phyloP scores from a whole-genome alignment of 2,888 invertebrate species.

The Orthosia gracilis region DNA sequence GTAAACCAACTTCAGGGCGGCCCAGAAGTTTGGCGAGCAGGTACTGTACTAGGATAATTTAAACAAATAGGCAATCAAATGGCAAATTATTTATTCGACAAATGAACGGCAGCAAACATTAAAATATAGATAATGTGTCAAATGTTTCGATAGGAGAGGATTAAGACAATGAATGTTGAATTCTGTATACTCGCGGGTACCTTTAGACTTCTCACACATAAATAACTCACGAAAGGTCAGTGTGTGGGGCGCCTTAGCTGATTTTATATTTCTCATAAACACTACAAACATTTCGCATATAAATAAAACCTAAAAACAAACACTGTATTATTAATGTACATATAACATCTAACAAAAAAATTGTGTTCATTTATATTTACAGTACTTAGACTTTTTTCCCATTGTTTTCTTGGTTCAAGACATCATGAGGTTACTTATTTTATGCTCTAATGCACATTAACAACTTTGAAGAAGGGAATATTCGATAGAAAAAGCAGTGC shows the following conservation, averaged over 20 bases:
- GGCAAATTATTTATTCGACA: slow-evolving; percentile 3
- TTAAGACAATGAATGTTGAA: too few relatives aligned
- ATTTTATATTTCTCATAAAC: slow-evolving; percentile 5
- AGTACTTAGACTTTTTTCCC: neutral
- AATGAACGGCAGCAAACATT: neutral
- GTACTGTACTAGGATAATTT: neutral
- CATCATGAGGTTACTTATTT: neutral
- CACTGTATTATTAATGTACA: slow-evolving; percentile 2
- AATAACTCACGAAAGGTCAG: too few relatives aligned
- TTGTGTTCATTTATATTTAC: neutral
- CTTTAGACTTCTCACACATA: neutral
- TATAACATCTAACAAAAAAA: slow-evolving; percentile 17
- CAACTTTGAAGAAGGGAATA: neutral
- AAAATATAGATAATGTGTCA: neutral
- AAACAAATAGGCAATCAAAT: neutral
- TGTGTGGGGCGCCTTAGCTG: neutral
- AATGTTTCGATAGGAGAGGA: neutral
- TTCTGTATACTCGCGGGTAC: too few relatives aligned
- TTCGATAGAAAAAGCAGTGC: too few relatives aligned
- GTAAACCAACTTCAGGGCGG: too few relatives aligned
- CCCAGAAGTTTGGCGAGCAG: neutral
- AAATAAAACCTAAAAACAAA: slow-evolving; percentile 17
- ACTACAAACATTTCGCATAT: neutral
- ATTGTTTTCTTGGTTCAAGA: neutral
- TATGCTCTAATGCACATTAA: neutral